Base-by-base conservation (phyloP, 2,797 vertebrate species). In the Enteromius mattozi region DNA sequence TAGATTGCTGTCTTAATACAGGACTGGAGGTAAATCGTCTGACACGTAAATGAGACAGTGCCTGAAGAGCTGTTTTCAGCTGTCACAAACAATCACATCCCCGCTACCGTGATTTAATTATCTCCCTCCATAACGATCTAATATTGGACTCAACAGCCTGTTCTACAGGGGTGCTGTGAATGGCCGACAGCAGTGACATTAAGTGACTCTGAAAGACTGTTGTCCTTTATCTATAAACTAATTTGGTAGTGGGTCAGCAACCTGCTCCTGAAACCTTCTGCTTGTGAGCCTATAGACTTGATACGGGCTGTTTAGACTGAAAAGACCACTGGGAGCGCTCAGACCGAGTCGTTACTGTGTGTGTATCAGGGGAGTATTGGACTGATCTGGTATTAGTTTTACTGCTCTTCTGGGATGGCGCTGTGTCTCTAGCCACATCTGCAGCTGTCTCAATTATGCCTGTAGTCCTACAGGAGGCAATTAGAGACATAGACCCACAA, bases 391-490 rank as follows among this genome's bases (percentile, higher is more conserved):
- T 47, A 74, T 54, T n/a, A 4, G 70, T 63, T 6, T 13, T 30
- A 65, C 56, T 49, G 74, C 74, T 83, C 74, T 77, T 49, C 49
- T 77, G 82, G 74, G 72, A 77, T n/a, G 51, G 16, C 0, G 0
- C 78, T 45, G 42, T 37, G 45, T 51, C 80, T 74, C 59, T 27
- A 35, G 51, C 35, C 16, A 37, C 69, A 70, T 88, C 75, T 80
- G 77, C 80, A 85, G 87, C 76, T 70, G 80, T 61, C 63, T 80
- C 78, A 54, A 65, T 76, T 79, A 81, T 54, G 66, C 12, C 45
- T 54, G 54, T 77, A 78, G 82, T 85, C 42, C 85, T 86, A 70
- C 70, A 82, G 71, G 66, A 61, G 80, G 76, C 76, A 87, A 88
- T 86, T 87, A 87, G 76, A 59, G 37, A 14, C 40, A 80, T 51